These are phyloP conservation scores for Amphipoea oculea DNA, from an alignment of 2,888 invertebrate genomes.

Conservation along the genomic window DNA sequence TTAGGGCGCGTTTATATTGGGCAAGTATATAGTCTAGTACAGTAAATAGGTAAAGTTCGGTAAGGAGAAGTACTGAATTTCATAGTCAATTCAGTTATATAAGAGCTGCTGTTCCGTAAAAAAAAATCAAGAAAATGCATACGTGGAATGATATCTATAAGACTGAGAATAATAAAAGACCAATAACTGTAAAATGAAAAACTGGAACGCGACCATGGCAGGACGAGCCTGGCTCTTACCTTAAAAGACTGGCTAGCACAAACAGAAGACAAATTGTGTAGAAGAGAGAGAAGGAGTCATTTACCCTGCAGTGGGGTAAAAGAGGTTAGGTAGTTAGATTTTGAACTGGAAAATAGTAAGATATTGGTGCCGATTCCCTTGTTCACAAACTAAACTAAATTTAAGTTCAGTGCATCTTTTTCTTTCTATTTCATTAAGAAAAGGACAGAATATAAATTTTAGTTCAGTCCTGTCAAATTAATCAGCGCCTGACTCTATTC, in stretches of 20 bases:
- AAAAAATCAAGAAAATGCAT: neutral
- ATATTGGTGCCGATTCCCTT: neutral
- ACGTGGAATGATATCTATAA: neutral
- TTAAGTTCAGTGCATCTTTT: no score
- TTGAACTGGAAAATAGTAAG: neutral
- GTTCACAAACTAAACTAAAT: no score
- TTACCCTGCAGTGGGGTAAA: neutral
- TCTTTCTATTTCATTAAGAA: no score
- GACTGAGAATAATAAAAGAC: neutral
- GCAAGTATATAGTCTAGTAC: neutral
- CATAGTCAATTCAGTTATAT: neutral
- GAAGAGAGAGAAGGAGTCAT: neutral
- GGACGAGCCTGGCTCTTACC: neutral
- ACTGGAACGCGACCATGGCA: neutral
- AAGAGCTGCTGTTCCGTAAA: neutral
- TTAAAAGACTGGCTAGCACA: no score
- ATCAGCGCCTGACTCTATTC: no score
- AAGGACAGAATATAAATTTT: no score
- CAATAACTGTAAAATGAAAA: neutral
- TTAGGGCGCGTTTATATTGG: slow-evolving; percentile 2
- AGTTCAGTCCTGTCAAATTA: no score
- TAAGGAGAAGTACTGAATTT: neutral
- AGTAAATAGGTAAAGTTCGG: neutral
- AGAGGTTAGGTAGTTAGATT: neutral
- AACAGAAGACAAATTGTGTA: neutral